phyloP scores from a whole-genome alignment of 2,113 vertebrate species.

The Phyllostomus hastatus region DNA sequence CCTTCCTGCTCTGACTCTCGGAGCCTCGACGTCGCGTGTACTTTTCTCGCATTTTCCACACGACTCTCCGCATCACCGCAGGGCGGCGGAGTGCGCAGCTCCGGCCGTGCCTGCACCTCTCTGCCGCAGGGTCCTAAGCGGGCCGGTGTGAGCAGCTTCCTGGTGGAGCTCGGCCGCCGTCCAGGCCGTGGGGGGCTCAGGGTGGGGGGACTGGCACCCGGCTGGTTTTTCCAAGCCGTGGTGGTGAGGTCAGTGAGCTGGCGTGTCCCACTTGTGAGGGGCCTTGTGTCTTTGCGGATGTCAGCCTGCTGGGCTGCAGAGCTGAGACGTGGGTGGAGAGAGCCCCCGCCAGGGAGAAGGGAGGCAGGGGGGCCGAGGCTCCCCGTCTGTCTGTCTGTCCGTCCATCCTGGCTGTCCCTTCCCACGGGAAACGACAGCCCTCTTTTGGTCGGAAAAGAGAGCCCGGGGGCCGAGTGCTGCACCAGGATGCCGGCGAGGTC shows the following conservation, averaged over 20 bases:
- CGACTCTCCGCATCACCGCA: background rate
- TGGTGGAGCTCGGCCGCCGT: background rate
- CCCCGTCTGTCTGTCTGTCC: fast-evolving
- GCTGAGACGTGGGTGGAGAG: fast-evolving
- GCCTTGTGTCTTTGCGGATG: background rate
- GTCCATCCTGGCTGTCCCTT: fast-evolving
- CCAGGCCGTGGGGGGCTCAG: background rate
- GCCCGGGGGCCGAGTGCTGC: fast-evolving
- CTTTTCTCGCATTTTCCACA: background rate
- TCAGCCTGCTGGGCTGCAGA: background rate
- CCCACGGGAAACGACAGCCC: fast-evolving
- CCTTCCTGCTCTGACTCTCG: background rate
- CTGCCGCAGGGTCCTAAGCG: background rate
- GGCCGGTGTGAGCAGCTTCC: background rate
- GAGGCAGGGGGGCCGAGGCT: background rate
- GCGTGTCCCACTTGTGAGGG: fast-evolving
- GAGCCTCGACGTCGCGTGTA: background rate
- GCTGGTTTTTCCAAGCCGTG: background rate
- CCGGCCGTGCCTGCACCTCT: background rate
- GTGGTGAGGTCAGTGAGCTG: background rate
- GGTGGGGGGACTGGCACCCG: fast-evolving
- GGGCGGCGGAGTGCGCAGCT: background rate
- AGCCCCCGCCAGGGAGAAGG: fast-evolving
- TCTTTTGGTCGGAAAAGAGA: background rate
- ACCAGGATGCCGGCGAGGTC: fast-evolving